Conservation (phyloP, 2,797 vertebrate genomes). For the Australoheros facetus region DNA sequence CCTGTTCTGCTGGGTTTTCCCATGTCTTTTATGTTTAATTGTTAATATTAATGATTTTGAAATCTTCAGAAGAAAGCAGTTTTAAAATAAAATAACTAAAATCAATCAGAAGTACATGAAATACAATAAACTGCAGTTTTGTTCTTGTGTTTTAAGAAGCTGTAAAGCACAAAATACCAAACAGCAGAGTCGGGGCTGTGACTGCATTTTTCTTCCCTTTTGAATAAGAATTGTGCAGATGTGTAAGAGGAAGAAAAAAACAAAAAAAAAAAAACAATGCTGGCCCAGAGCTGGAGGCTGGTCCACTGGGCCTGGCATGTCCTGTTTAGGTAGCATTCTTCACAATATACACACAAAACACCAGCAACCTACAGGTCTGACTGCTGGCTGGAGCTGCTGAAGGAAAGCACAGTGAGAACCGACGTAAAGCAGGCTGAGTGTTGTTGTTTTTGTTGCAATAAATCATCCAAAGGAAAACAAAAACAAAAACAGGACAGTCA, state of each 20-base stretch:
- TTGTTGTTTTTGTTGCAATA: neutral
- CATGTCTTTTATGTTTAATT: neutral
- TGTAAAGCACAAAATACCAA: neutral
- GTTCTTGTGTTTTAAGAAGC: neutral
- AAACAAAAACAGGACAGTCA: neutral
- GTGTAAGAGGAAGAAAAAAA: conserved; percentile 28
- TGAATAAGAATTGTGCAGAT: conserved; percentile 57
- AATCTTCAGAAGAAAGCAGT: neutral
- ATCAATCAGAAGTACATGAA: neutral
- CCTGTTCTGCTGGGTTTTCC: neutral
- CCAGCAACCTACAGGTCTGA: conserved; percentile 24
- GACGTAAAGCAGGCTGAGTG: neutral
- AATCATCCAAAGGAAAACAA: neutral
- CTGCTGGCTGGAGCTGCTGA: conserved; percentile 5
- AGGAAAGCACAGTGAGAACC: neutral
- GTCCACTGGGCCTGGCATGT: conserved; percentile 65
- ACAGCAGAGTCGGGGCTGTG: neutral
- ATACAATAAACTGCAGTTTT: neutral
- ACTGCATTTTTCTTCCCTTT: conserved; percentile 32
- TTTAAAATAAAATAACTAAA: neutral
- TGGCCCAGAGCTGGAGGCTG: conserved; percentile 54
- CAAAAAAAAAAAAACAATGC: conserved; percentile 54
- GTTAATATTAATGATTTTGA: neutral
- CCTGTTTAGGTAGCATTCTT: conserved; percentile 78
- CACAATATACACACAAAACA: conserved; percentile 68